Evolutionary conservation across 1,140 invertebrate species (phyloP), one percentile per base, ranked within the genome.

Genomic region (Hetaerina americana): DNA sequence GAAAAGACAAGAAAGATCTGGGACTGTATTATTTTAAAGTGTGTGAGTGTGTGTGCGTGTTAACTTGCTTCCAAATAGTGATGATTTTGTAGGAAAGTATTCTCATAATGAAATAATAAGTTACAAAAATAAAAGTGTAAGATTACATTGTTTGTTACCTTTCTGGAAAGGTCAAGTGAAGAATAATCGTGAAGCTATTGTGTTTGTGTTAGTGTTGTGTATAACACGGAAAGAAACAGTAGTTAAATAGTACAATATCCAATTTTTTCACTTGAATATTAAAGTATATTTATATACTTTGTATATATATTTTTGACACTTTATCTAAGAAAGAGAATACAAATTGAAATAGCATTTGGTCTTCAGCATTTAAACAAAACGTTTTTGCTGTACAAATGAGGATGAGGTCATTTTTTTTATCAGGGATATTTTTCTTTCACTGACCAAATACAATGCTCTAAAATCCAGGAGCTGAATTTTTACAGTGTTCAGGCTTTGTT

Each of bases 301-400:
- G 67, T 68, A 68, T 68, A 68, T 68, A 68, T 68, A 68, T 68
- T 68, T 68, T 68, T 68, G 67, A 68, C 67, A 68, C 67, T 68
- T 57, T 57, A 57, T 57, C 40, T 57, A 57, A 57, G 40, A 57
- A 57, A 57, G 40, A 57, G 40, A 57, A 57, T 57, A 57, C 40
- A 57, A 57, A 57, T 57, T 57, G 40, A 10, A 57, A 57, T 57
- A 57, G 40, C 40, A 57, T 57, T 57, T 57, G 40, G 40, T 57
- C 40, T 57, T 57, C 40, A 57, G 40, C 40, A 57, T 57, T 57
- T 57, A 57, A 57, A 57, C 40, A 57, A 57, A 57, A 57, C 22
- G 40, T 57, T 57, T 57, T 57, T 57, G 40, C 40, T 57, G 40
- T 57, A 57, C 40, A 57, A 57, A 57, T 57, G 40, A 57, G 40